phyloP scores from a whole-genome alignment of 1,140 invertebrate species.

The Manduca sexta region DNA sequence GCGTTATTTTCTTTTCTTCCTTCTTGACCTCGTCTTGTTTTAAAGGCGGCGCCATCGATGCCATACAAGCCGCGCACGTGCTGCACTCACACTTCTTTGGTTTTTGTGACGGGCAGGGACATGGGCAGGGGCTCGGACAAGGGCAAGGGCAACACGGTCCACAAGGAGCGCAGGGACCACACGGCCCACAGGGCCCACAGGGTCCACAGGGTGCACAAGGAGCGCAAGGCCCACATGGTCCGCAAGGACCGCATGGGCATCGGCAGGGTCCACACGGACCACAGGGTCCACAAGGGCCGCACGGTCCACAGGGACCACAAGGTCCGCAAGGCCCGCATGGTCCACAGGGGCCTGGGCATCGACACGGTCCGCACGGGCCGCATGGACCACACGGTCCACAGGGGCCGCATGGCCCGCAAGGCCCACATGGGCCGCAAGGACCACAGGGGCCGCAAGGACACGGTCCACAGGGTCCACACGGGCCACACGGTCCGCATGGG shows the following conservation, averaged over 20 bases:
- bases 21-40: slow-evolving; percentile 10
- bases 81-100: slow-evolving; percentile 34
- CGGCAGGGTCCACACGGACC: slow-evolving; percentile 41
- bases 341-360: slow-evolving; percentile 13
- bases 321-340: slow-evolving; percentile 31
- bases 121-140: slow-evolving; percentile 15
- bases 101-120: slow-evolving; percentile 11
- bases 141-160: slow-evolving; percentile 71
- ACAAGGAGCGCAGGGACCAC: slow-evolving; percentile 50
- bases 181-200: slow-evolving; percentile 51
- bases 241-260: slow-evolving; percentile 72
- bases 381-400: slow-evolving; percentile 29
- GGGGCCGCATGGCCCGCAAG: slow-evolving; percentile 16
- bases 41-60: slow-evolving; percentile 2
- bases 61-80: slow-evolving; percentile 18
- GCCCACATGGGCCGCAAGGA: slow-evolving; percentile 20
- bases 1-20: slow-evolving; percentile 15
- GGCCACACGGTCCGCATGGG: slow-evolving; percentile 22
- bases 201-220: slow-evolving; percentile 34
- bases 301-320: slow-evolving; percentile 27
- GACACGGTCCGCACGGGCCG: slow-evolving; percentile 15
- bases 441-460: slow-evolving; percentile 18
- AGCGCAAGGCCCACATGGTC: slow-evolving; percentile 24
- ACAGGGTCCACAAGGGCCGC: slow-evolving; percentile 28
- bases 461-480: slow-evolving; percentile 22